Evolutionary conservation across 2,113 vertebrate species (phyloP).

Genomic region (Physeter macrocephalus): DNA sequence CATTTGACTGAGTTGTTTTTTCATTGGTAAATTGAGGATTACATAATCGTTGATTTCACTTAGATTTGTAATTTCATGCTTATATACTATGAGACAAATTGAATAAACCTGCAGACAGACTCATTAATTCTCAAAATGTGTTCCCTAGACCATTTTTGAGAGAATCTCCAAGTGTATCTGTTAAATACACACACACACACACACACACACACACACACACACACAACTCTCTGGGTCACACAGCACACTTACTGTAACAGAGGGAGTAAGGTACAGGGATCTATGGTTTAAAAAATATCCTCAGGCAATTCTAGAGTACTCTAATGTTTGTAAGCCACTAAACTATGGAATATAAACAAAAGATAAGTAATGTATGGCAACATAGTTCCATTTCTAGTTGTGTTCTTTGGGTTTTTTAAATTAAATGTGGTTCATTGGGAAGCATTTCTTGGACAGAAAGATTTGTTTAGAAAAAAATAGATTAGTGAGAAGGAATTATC

Average conservation of each 20-base stretch:
- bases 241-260: background rate
- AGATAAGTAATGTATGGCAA: background rate
- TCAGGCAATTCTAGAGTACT: background rate
- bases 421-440: background rate
- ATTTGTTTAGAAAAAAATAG: slow-evolving; percentile 14
- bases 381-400: background rate
- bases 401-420: background rate
- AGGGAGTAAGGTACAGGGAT: background rate
- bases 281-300: background rate
- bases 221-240: background rate
- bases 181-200: background rate
- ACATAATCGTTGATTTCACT: background rate
- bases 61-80: background rate
- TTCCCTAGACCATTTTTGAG: background rate
- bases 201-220: background rate
- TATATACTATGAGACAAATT: background rate
- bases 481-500: slow-evolving; percentile 43
- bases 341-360: background rate
- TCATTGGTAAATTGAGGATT: background rate
- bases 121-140: background rate
- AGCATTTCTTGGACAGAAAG: slow-evolving; percentile 25
- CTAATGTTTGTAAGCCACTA: background rate
- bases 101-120: background rate
- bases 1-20: background rate
- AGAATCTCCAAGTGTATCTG: background rate